Evolutionary conservation across 2,888 invertebrate species (phyloP).

Genomic region (Drosophila aldrichi): DNA sequence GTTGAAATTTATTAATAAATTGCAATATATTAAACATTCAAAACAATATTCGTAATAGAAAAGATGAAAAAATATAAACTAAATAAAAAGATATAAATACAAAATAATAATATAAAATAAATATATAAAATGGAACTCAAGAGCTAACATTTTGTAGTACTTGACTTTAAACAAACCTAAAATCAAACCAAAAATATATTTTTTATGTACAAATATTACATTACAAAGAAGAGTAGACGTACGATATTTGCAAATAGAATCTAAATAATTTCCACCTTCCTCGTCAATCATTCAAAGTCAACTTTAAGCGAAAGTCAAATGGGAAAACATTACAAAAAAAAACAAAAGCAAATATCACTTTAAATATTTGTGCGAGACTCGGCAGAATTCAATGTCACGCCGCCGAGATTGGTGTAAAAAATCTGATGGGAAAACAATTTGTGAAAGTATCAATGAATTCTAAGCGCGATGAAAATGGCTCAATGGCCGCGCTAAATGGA

Average conservation of each 20-base stretch:
- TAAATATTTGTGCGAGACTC: constrained; percentile 17
- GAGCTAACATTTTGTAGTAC: no score
- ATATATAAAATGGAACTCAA: no score
- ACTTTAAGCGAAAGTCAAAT: neutral
- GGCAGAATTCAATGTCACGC: constrained; percentile 59
- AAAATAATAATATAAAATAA: no score
- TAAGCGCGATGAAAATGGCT: constrained; percentile 74
- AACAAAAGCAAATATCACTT: neutral
- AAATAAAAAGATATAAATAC: no score
- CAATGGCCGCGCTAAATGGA: constrained; percentile 68
- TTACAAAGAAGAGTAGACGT: rapidly evolving
- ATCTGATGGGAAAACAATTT: constrained; percentile 57
- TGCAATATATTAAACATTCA: no score
- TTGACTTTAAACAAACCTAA: no score
- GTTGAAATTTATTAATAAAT: no score
- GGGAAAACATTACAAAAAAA: neutral
- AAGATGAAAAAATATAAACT: no score
- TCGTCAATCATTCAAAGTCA: neutral
- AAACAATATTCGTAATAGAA: no score
- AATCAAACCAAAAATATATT: no score
- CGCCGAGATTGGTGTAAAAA: constrained; percentile 26
- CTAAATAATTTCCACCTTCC: neutral
- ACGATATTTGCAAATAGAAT: neutral
- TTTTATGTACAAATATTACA: neutral
- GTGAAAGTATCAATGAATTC: constrained; percentile 76